Evolutionary conservation across 2,797 vertebrate genomes (phyloP), one percentile per base, ranked within the genome.

Genomic region (Dermochelys coriacea): DNA sequence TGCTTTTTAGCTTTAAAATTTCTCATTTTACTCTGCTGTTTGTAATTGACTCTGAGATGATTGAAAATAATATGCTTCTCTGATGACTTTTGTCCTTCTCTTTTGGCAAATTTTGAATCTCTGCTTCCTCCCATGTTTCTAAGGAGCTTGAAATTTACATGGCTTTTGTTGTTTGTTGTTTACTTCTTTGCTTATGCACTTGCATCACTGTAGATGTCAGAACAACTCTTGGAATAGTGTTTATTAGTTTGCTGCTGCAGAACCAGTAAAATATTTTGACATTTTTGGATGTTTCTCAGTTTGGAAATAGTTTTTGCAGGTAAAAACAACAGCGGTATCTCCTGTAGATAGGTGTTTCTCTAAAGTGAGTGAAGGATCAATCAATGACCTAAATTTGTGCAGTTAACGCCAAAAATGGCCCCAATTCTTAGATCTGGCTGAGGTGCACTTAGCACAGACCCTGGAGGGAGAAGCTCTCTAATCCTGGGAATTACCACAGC

Each of bases 121-220:
- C 64, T 84, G 78, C 23, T 82, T 89, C 37, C 27, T 88, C 4
- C 71, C 0, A 0, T n/a, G 31, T 88, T 94, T 94, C 27, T 51
- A 12, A 83, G 14, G 8, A 15, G 64, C 84, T 91, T 79, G 29
- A 78, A 86, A 74, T 82, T 59, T 74, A 41, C 5, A 8, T 71
- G 19, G n/a, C 12, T 91, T 8, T 23, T 82, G 41, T 79, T 91
- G 88, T 87, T 57, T 90, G 88, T 88, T 91, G 4, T 71, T 92
- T 91, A 25, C 3, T 92, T 92, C n/a, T 54, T 92, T 83, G 12
- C 10, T 90, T 87, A 50, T 3, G 2, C 5, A 1, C 51, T 79
- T 94, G 19, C 16, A 21, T 54, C 57, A 4, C 82, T 84, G 45
- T 0, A 1, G 21, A 34, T 71, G 34, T 86, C 64, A 93, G 52